phyloP scores from a whole-genome alignment of 2,888 invertebrate genomes.

The Trachelus stipa region DNA sequence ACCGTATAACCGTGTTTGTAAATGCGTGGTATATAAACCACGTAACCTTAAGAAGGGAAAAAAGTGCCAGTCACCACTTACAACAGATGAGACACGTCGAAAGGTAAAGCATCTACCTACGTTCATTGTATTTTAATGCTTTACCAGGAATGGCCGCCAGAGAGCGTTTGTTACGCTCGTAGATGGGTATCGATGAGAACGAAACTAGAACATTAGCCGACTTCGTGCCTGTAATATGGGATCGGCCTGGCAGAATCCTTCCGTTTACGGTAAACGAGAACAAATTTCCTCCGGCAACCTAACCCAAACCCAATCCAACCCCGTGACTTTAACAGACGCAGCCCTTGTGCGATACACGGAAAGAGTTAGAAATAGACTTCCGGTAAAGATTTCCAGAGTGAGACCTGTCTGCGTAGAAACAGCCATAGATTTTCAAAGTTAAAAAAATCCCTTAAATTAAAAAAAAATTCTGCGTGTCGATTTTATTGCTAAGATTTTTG shows the following conservation, averaged over 20 bases:
- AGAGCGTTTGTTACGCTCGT: constrained; percentile 17
- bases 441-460: neutral
- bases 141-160: neutral
- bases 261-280: constrained; percentile 13
- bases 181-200: constrained; percentile 19
- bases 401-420: no score
- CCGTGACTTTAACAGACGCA: no score
- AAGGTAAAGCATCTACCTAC: constrained; percentile 3
- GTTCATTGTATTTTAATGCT: constrained; percentile 20
- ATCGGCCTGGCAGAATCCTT: constrained; percentile 11
- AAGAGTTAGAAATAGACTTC: no score
- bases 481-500: neutral
- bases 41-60: neutral
- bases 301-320: no score
- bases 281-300: constrained; percentile 2
- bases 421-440: no score
- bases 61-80: constrained; percentile 7
- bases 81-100: constrained; percentile 2
- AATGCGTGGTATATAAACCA: neutral
- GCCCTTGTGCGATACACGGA: no score
- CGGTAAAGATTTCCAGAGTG: no score
- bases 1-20: no score
- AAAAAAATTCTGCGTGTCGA: neutral
- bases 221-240: constrained; percentile 13
- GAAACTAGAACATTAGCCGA: constrained; percentile 15